Conservation (phyloP, 2,888 invertebrate genomes). For the Tolmerus cingulatus region DNA sequence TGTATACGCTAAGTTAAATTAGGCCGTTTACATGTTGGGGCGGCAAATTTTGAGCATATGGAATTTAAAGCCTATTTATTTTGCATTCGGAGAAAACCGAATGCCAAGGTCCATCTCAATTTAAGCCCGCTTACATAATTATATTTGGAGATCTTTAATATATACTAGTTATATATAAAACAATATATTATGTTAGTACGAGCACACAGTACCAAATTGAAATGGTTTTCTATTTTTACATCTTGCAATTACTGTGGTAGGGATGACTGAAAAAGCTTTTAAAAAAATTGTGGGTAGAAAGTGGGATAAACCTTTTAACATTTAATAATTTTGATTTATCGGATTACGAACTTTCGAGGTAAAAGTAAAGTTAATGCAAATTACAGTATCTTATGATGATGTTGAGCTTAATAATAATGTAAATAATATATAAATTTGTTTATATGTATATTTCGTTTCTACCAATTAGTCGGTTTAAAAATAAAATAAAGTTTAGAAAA, state of each 20-base stretch:
- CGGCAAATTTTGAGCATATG: background rate
- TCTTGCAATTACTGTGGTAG: background rate
- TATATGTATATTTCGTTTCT: too few species aligned
- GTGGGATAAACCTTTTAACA: background rate
- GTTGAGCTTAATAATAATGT: too few species aligned
- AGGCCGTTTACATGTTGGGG: background rate
- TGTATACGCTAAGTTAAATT: background rate
- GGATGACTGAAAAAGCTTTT: background rate
- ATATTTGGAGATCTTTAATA: too few species aligned
- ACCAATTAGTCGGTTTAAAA: too few species aligned
- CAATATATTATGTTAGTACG: background rate
- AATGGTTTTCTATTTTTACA: too few species aligned
- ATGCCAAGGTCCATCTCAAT: background rate
- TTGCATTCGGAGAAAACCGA: background rate
- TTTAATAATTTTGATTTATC: background rate
- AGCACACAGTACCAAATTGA: background rate
- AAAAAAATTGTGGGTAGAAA: background rate
- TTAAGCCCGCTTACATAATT: background rate
- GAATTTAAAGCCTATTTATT: background rate
- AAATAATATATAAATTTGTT: too few species aligned
- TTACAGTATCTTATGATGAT: too few species aligned
- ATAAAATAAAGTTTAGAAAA: too few species aligned
- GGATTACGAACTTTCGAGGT: background rate
- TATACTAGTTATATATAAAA: background rate
- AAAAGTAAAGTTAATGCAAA: too few species aligned